These are phyloP conservation scores for Drosophila tripunctata DNA, from an alignment of 2,888 invertebrate species.

Conservation along the genomic window DNA sequence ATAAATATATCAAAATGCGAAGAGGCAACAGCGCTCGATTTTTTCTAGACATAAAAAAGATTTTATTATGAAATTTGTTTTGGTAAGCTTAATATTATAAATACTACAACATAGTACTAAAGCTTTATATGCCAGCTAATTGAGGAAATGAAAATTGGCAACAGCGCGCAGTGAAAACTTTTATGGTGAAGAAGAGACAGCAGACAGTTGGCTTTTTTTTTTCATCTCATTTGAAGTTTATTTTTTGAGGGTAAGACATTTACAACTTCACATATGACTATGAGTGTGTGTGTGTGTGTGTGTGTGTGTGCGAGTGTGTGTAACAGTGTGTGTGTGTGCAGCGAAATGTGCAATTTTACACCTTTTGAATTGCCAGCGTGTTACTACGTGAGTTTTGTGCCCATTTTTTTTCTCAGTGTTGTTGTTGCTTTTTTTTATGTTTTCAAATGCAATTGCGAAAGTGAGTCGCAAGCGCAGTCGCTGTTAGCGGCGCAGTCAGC, in stretches of 20 bases:
- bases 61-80: too few species aligned
- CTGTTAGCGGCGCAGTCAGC: slow-evolving; percentile 17
- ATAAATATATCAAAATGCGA: too few species aligned
- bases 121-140: slow-evolving; percentile 21
- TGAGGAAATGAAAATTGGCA: slow-evolving; percentile 64
- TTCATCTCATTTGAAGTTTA: too few species aligned
- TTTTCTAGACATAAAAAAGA: too few species aligned
- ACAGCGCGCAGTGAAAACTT: slow-evolving; percentile 2
- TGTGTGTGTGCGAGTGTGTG: slow-evolving; percentile 14
- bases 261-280: slow-evolving; percentile 6
- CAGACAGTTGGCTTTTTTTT: slow-evolving; percentile 21
- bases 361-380: slow-evolving; percentile 52
- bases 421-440: too few species aligned
- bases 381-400: slow-evolving; percentile 66
- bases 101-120: too few species aligned
- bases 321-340: slow-evolving; percentile 56
- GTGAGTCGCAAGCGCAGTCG: slow-evolving; percentile 47
- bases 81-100: too few species aligned
- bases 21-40: too few species aligned
- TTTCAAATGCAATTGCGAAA: slow-evolving; percentile 73
- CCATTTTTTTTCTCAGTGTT: too few species aligned
- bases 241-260: slow-evolving; percentile 13
- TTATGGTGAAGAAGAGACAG: not conserved
- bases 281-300: slow-evolving; percentile 12
- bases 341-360: slow-evolving; percentile 76